Evolutionary conservation across 2,113 vertebrate genomes (phyloP), one percentile per base, ranked within the genome.

Genomic region (Zapus hudsonius): DNA sequence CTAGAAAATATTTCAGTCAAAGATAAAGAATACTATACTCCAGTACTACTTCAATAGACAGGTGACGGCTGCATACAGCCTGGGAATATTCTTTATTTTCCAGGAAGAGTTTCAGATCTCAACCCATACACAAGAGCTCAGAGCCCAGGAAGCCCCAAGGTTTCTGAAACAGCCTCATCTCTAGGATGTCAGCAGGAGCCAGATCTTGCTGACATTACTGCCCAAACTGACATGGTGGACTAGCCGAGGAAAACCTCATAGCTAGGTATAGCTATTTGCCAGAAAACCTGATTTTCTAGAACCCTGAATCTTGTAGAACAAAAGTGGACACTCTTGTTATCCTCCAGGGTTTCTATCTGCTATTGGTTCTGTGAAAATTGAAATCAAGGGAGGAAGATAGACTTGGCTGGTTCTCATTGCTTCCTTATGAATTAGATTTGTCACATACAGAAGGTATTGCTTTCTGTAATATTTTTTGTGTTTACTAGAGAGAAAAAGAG

Each of bases 1-100:
- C 89, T 72, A 94, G 95, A 89, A 94, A 94, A 95, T n/a, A 76
- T 55, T 91, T 82, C 92, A 86, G 86, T 92, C 66, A 81, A 61
- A 92, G 91, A 80, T 80, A 73, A 79, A 78, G 81, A 83, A 52
- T 36, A 76, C 81, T 86, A 66, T 47, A 91, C 63, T 20, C 44
- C 19, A 67, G 33, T 61, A n/a, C 44, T 76, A 38, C 59, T 72
- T 90, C 89, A 95, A 83, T 70, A 87, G 81, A 38, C 75, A 86
- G 61, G 86, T 69, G 89, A 55, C 42, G 72, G 55, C 59, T 80
- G 55, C 20, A 23, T 0, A 2, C 29, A 1, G 33, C 59, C 81
- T 69, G 38, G 64, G 73, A 80, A 63, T 7, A 3, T 2, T 22
- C 47, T 66, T 72, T n/a, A n/a, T n/a, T n/a, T 36, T 29, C 4